These are phyloP conservation scores for Automeris io DNA, from an alignment of 2,888 invertebrate genomes.

Conservation along the genomic window DNA sequence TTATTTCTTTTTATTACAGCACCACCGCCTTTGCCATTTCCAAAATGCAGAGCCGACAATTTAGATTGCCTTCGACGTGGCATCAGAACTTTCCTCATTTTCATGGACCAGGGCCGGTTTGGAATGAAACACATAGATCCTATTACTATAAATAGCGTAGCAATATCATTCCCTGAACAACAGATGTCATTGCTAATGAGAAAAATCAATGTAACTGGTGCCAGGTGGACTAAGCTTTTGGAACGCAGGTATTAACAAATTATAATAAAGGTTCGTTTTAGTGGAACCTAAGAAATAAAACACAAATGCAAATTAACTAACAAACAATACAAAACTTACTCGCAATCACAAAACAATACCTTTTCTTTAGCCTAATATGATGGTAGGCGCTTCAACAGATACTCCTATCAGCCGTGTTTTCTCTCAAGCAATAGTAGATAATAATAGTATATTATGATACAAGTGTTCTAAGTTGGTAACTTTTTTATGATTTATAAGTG, in stretches of 20 bases:
- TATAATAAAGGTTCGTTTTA: too few species aligned
- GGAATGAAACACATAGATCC: slow-evolving; percentile 62
- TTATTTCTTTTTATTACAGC: slow-evolving; percentile 23
- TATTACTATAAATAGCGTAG: slow-evolving; percentile 47
- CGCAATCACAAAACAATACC: too few species aligned
- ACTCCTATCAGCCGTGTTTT: too few species aligned
- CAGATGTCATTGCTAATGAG: slow-evolving; percentile 53
- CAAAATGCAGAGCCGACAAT: slow-evolving; percentile 50
- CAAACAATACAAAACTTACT: too few species aligned
- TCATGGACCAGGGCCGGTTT: slow-evolving; percentile 54
- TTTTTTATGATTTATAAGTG: too few species aligned
- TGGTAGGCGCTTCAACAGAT: too few species aligned
- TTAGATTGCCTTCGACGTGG: slow-evolving; percentile 58
- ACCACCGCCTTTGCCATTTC: slow-evolving; percentile 50
- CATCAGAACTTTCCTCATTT: slow-evolving; percentile 58
- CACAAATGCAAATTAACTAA: too few species aligned
- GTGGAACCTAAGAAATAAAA: too few species aligned
- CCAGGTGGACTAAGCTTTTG: slow-evolving; percentile 55
- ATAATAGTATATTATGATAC: too few species aligned
- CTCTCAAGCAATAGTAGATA: too few species aligned
- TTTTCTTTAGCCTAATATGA: too few species aligned
- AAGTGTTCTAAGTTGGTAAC: too few species aligned
- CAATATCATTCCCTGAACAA: slow-evolving; percentile 47
- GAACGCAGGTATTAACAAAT: slow-evolving; percentile 54
- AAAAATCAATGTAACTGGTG: slow-evolving; percentile 60